phyloP scores from a whole-genome alignment of 2,888 invertebrate species.

The Lithophane ornitopus region DNA sequence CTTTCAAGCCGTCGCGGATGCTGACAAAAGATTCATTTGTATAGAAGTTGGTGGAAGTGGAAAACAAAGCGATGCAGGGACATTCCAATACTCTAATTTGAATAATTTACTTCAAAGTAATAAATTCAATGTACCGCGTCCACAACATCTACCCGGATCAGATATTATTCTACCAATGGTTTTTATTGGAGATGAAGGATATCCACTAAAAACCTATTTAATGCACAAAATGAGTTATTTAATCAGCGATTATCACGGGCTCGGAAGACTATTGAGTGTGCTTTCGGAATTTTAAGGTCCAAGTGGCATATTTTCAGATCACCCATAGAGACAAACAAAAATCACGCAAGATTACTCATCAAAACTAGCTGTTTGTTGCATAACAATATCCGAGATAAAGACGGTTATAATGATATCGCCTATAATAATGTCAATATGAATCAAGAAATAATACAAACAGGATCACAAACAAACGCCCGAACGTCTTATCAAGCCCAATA shows the following conservation, averaged over 20 bases:
- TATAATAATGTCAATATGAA: conserved; percentile 43
- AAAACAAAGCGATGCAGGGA: conserved; percentile 61
- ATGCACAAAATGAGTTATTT: conserved; percentile 60
- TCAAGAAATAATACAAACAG: too few relatives aligned
- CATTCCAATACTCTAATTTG: conserved; percentile 60
- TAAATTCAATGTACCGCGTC: too few relatives aligned
- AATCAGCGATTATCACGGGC: conserved; percentile 42
- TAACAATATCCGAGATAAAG: conserved; percentile 53
- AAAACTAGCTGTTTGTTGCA: conserved; percentile 45
- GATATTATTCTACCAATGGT: conserved; percentile 44
- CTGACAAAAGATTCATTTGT: conserved; percentile 45
- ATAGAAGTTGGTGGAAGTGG: conserved; percentile 58
- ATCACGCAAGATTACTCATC: conserved; percentile 52
- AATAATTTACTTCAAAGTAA: conserved; percentile 47
- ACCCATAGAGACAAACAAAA: conserved; percentile 60
- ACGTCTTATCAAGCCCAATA: conserved; percentile 53
- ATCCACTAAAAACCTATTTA: conserved; percentile 53
- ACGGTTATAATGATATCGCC: conserved; percentile 47
- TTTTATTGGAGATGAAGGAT: conserved; percentile 55
- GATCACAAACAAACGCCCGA: conserved; percentile 47
- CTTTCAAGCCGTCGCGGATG: conserved; percentile 59
- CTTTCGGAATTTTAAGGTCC: conserved; percentile 48
- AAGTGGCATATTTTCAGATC: conserved; percentile 53
- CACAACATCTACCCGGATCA: neutral
- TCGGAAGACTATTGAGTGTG: conserved; percentile 50